A percentile compares a stretch with the other conserved stretches of the same genome.
These are phyloP conservation scores for Rhagoletis pomonella DNA, from an alignment of 1,140 invertebrate species.

Conservation along the genomic window DNA sequence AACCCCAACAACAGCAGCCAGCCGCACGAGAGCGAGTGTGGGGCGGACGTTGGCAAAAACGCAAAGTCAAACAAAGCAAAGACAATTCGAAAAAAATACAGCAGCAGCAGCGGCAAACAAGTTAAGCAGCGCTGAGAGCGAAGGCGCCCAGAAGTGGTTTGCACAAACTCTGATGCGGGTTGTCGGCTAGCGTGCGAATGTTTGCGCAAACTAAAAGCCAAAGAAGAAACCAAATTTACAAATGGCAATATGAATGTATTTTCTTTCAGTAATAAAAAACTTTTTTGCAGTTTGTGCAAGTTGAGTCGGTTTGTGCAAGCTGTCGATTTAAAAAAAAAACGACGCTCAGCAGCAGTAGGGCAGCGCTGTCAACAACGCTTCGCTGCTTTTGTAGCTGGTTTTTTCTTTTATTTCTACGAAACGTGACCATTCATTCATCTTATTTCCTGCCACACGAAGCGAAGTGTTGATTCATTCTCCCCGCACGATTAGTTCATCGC, in stretches of 20 bases:
- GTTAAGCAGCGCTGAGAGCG: too few relatives aligned
- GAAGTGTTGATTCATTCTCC: not conserved
- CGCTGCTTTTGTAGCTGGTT: not conserved
- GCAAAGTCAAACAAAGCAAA: not conserved
- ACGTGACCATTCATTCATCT: not conserved
- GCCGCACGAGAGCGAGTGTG: not conserved
- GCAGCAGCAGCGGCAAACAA: too few relatives aligned
- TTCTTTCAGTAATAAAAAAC: too few relatives aligned
- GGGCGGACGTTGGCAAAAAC: not conserved
- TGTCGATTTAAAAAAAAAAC: not conserved
- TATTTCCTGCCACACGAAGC: not conserved
- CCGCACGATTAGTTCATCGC: not conserved
- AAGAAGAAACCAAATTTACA: too few relatives aligned
- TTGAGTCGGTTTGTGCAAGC: not conserved
- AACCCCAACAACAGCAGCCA: conserved; percentile 14
- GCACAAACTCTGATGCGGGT: too few relatives aligned
- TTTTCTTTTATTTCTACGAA: not conserved
- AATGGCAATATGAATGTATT: too few relatives aligned
- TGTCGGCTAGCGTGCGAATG: too few relatives aligned
- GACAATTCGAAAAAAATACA: not conserved
- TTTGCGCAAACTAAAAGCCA: too few relatives aligned
- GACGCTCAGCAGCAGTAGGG: not conserved
- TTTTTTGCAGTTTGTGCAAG: not conserved
- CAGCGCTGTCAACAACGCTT: not conserved
- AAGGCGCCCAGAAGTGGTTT: too few relatives aligned